Evolutionary conservation across 2,888 invertebrate species (phyloP).

Genomic region (Macropis europaea): DNA sequence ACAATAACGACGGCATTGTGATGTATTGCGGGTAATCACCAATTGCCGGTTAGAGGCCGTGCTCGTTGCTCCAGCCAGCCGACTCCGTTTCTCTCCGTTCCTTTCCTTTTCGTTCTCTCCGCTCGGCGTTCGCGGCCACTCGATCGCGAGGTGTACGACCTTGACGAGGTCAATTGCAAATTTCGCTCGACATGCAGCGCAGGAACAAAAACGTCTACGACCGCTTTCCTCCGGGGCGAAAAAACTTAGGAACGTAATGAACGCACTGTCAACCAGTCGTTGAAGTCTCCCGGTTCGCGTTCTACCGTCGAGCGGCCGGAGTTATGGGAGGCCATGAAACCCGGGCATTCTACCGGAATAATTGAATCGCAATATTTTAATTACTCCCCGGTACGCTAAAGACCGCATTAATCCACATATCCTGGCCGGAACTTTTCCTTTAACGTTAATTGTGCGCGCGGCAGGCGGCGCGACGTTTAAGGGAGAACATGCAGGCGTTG

Average conservation of each 20-base stretch:
- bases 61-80: conserved; percentile 41
- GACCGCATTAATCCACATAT: conserved; percentile 18
- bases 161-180: conserved; percentile 38
- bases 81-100: conserved; percentile 20
- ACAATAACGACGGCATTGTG: conserved; percentile 76
- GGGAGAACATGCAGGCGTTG: conserved; percentile 37
- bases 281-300: too few species aligned
- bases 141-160: conserved; percentile 38
- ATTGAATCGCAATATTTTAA: neutral
- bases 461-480: conserved; percentile 19
- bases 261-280: too few species aligned
- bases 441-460: conserved; percentile 28
- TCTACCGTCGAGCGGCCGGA: too few species aligned
- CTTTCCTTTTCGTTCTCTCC: conserved; percentile 3
- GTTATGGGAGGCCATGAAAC: too few species aligned
- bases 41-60: conserved; percentile 64
- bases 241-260: neutral
- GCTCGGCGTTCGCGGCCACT: conserved; percentile 8
- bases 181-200: neutral
- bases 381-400: neutral
- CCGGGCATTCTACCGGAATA: conserved; percentile 6
- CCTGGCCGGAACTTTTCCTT: conserved; percentile 7
- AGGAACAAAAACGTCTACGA: neutral
- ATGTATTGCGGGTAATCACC: conserved; percentile 76
- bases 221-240: neutral